Conservation (phyloP, 1,140 invertebrate genomes). For the Paraescarpia echinospica region DNA sequence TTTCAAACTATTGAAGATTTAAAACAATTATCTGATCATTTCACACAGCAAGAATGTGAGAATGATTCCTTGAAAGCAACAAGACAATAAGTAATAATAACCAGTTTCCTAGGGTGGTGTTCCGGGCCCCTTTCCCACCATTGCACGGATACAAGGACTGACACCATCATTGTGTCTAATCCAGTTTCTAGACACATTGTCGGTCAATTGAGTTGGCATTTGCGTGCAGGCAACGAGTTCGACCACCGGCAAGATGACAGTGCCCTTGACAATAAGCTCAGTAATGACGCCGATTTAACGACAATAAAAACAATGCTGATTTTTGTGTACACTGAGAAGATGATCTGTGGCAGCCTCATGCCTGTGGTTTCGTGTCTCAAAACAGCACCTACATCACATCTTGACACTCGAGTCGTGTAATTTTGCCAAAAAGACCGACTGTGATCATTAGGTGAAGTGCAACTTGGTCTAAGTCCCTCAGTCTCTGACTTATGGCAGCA, state of each 20-base stretch:
- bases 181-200: neutral
- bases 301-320: slow-evolving; percentile 6
- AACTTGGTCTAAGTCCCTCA: neutral
- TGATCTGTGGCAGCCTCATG: neutral
- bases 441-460: neutral
- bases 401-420: neutral
- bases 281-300: neutral
- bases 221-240: neutral
- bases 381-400: neutral
- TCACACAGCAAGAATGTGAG: neutral
- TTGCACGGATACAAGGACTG: neutral
- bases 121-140: neutral
- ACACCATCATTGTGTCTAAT: neutral
- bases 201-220: neutral
- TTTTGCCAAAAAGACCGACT: neutral
- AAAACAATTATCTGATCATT: no score
- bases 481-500: neutral
- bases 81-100: neutral
- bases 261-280: neutral
- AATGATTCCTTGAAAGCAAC: neutral
- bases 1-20: no score
- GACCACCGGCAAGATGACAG: neutral
- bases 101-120: neutral
- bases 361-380: neutral
- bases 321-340: neutral